These are phyloP conservation scores for Saguinus imperator DNA, from an alignment of 2,113 vertebrate genomes.

Conservation along the genomic window DNA sequence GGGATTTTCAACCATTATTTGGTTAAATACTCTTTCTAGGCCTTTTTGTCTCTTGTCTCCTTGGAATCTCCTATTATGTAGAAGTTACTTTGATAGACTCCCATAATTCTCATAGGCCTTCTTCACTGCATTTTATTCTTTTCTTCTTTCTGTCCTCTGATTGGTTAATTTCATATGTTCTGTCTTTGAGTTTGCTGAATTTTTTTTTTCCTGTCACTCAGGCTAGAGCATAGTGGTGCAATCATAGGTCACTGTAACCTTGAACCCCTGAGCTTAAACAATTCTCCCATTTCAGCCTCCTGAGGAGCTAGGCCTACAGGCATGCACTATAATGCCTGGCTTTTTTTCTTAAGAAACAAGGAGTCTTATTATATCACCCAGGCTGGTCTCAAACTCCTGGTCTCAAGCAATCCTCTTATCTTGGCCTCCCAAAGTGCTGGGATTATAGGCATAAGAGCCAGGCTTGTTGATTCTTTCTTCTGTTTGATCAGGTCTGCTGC, in stretches of 20 bases:
- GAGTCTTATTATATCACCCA: not conserved
- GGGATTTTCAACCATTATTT: not conserved
- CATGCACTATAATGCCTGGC: not conserved
- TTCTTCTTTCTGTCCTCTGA: not conserved
- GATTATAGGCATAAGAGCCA: not conserved
- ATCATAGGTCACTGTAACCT: too few species aligned
- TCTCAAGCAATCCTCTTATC: not conserved
- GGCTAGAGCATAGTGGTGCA: too few species aligned
- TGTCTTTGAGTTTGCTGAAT: not conserved
- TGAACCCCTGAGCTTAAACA: too few species aligned
- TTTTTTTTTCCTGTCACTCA: too few species aligned
- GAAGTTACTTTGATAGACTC: not conserved
- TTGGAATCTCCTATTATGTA: not conserved
- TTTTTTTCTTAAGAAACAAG: not conserved
- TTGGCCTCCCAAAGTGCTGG: not conserved
- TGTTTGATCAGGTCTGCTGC: not conserved
- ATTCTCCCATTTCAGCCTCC: too few species aligned
- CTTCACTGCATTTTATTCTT: not conserved
- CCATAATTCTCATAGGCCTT: not conserved
- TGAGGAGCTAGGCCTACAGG: not conserved
- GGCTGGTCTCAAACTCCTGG: not conserved
- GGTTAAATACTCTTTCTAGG: not conserved
- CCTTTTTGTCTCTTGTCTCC: not conserved
- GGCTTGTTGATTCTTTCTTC: not conserved
- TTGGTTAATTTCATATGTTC: not conserved